Base-by-base conservation (phyloP, 2,888 invertebrate species). In the Physocephala rufipes region DNA sequence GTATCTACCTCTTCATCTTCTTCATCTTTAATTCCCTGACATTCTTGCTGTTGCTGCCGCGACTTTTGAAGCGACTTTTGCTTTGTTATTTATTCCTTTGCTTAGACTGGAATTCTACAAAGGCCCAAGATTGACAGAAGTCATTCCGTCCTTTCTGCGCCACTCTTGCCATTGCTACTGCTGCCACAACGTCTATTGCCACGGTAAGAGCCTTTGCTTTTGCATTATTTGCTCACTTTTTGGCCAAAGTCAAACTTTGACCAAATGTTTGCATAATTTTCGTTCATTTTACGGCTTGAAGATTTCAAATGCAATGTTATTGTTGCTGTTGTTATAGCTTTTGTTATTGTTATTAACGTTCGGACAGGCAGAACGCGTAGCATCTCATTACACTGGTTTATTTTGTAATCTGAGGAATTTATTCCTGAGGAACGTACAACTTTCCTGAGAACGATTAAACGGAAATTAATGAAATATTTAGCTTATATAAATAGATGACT, bases 391-490 rank as follows among this genome's bases (percentile, higher is more conserved):
- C 36, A 4, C 4, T 7, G 36, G 16, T 15, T 19, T 45, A 19
- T 36, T 36, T 36, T 36, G 36, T 9, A 7, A 36, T 36, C 36
- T 9, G 9, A 36, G 36, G 9, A 36, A 9, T 9, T 9, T 9
- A 36, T 9, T 36, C 36, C 9, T 36, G 36, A 36, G 36, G 9
- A 36, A 7, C 36, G 36, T 36, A 36, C 36, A 36, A 55, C 49
- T 61, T 58, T 68, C 51, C 61, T 62, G 68, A 61, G 68, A 43
- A 28, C 62, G 78, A 80, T 82, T 81, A 80, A 82, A 79, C 80
- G 79, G 79, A 82, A 80, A 79, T 80, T 81, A 81, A 81, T 81
- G 75, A 82, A 81, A 80, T 80, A 80, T 82, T 82, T 81, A 82
- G 36, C 9, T 4, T 36, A 36, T 9, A 4, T 7, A 36, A 36